Evolutionary conservation across 2,888 invertebrate genomes (phyloP).

Genomic region (Bugulina stolonifera): DNA sequence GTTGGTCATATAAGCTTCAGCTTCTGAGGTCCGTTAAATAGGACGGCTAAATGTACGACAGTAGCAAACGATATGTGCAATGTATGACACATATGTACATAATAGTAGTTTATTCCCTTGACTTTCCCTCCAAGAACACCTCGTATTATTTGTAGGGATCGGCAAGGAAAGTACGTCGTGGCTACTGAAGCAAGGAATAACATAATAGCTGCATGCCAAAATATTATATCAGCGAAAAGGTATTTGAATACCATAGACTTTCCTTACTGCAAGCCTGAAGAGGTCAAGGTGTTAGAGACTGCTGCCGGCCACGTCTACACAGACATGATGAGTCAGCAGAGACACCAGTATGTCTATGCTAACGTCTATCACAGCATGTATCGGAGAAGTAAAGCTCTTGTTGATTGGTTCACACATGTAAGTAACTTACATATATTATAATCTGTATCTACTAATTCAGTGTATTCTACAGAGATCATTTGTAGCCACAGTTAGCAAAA

Average conservation of each 20-base stretch:
- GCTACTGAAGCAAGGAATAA: conserved; percentile 58
- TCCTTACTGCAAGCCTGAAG: conserved; percentile 56
- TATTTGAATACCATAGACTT: conserved; percentile 57
- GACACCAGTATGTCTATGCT: conserved; percentile 52
- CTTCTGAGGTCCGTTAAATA: no score
- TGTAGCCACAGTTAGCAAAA: no score
- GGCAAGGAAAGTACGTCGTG: conserved; percentile 33
- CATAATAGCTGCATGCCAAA: conserved; percentile 57
- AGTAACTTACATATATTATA: no score
- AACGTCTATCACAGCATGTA: conserved; percentile 55
- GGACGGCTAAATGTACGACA: no score
- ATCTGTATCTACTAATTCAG: no score
- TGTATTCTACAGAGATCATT: no score
- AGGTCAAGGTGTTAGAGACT: conserved; percentile 54
- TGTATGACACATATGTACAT: no score
- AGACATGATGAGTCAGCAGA: conserved; percentile 54
- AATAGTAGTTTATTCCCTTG: no score
- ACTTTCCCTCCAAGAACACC: no score
- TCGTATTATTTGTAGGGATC: neutral
- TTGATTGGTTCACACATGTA: conserved; percentile 58
- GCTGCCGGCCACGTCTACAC: conserved; percentile 56
- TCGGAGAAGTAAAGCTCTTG: conserved; percentile 53
- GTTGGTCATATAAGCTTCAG: no score
- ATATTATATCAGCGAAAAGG: conserved; percentile 55
- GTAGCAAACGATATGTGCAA: no score